Percentiles rank a stretch among this genome's conserved stretches.
phyloP scores from a whole-genome alignment of 2,113 vertebrate genomes.

The Gallinago jamesoni region DNA sequence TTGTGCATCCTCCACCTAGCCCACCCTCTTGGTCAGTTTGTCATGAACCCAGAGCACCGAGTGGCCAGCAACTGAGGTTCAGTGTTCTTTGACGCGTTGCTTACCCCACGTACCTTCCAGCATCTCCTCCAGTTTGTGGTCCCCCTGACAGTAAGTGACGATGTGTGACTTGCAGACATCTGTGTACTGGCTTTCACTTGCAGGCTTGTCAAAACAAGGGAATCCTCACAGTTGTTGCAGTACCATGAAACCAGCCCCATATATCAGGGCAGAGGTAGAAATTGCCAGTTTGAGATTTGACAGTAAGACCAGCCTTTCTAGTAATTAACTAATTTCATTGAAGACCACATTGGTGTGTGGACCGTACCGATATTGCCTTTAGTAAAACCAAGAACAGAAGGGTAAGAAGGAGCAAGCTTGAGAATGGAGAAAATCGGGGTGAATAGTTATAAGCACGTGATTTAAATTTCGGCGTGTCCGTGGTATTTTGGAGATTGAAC shows the following conservation, averaged over 20 bases:
- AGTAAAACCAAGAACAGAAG: background rate
- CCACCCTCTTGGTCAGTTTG: background rate
- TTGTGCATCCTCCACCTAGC: background rate
- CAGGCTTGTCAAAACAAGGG: background rate
- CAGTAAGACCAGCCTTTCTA: background rate
- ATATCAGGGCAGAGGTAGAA: background rate
- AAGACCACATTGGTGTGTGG: background rate
- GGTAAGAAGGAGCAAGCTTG: background rate
- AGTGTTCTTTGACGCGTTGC: rapidly evolving
- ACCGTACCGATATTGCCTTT: background rate
- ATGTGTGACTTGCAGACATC: background rate
- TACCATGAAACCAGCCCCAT: background rate
- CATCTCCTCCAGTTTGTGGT: background rate
- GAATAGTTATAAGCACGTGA: background rate
- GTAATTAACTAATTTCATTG: background rate
- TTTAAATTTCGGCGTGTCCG: background rate
- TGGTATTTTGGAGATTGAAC: background rate
- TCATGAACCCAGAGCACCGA: background rate
- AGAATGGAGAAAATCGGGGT: background rate
- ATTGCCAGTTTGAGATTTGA: background rate
- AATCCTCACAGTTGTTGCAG: too few species aligned
- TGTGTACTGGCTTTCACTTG: background rate
- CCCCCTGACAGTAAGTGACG: rapidly evolving
- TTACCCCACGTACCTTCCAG: background rate
- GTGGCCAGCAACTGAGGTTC: background rate